Evolutionary conservation across 2,888 invertebrate species (phyloP), one percentile per base, ranked within the genome.

Genomic region (Electrophaes corylata): DNA sequence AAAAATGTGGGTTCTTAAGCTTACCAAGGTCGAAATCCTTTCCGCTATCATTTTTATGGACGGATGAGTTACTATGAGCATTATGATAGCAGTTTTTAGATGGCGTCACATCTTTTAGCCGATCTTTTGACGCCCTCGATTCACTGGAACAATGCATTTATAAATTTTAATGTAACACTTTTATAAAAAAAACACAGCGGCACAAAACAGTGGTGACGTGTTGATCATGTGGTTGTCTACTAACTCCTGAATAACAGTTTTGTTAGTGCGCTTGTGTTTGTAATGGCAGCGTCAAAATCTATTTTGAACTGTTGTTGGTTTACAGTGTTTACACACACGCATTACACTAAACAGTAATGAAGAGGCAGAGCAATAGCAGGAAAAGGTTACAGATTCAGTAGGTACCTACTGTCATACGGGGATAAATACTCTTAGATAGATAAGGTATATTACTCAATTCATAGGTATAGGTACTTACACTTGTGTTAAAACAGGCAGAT

Each of bases 1-100:
- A 29, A 29, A 47, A 29, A 11, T 16, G 29, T 39, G 26, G 10
- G 35, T 31, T 4, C 41, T 10, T 45, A 8, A 37, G 75, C 88
- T 88, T 79, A 91, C 91, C 91, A 69, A 89, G 78, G 67, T 90
- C 87, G 70, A 73, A 74, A 65, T 88, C 87, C 69, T 79, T 86
- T 57, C 72, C 67, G 68, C 71, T 72, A 71, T 83, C 81, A 77
- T 77, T 76, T 75, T 78, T 86, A 72, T 75, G 89, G 88, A 90
- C 88, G 90, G 89, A 86, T 74, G 76, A 72, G 69, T 78, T 82
- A 66, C 72, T 78, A 74, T 84, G 84, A 82, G 81, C 79, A 65
- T 66, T 74, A 62, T 70, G 71, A 66, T 69, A 69, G 75, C 73
- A 69, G 59, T 70, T 77, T 67, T 75, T 80, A 54, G 67, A 69